A percentile compares a stretch with the other conserved stretches of the same genome.
Conservation (phyloP, 2,797 vertebrate species). For the Sebastes minor region DNA sequence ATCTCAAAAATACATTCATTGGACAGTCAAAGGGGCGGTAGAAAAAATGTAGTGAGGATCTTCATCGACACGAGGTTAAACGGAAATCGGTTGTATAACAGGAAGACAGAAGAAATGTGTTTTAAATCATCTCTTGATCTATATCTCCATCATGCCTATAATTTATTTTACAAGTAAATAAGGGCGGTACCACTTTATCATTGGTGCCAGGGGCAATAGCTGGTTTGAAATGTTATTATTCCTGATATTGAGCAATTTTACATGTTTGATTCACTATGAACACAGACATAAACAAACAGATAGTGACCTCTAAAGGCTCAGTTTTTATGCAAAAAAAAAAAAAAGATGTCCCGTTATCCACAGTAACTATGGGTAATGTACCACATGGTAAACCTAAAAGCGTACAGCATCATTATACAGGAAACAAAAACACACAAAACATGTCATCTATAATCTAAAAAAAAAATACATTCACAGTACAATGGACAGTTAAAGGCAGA, state of each 20-base stretch:
- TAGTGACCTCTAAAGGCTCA: conserved; percentile 12
- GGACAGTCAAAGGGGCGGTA: conserved; percentile 59
- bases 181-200: background rate
- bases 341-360: conserved; percentile 27
- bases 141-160: background rate
- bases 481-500: conserved; percentile 59
- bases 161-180: background rate
- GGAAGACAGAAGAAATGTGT: background rate
- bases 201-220: background rate
- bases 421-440: conserved; percentile 47
- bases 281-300: background rate
- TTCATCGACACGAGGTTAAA: conserved; percentile 41
- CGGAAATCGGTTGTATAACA: conserved; percentile 20
- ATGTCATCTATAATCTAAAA: conserved; percentile 59
- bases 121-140: background rate
- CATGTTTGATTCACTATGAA: background rate
- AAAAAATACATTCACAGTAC: conserved; percentile 63
- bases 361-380: conserved; percentile 31
- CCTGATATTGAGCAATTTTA: conserved; percentile 20
- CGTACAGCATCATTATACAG: conserved; percentile 38
- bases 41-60: conserved; percentile 2
- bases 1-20: conserved; percentile 66
- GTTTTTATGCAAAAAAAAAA: background rate
- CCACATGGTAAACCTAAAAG: conserved; percentile 28
- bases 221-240: conserved; percentile 15